Evolutionary conservation across 2,888 invertebrate species (phyloP), one percentile per base, ranked within the genome.

Genomic region (Amblyteles armatorius): DNA sequence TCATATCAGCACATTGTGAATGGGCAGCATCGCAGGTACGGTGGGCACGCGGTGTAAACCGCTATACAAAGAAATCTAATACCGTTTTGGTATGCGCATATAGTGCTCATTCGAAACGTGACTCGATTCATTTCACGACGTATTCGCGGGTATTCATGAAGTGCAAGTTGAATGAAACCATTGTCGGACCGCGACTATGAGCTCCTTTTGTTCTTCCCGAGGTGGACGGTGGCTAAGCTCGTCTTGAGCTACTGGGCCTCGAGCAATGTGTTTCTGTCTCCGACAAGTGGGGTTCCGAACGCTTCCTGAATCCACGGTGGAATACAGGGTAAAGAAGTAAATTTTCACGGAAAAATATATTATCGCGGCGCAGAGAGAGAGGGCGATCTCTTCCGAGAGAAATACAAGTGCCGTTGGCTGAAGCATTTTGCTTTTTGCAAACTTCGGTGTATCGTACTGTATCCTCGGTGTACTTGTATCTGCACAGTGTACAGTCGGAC

Each of bases 1-100:
- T 79, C 76, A 52, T 72, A 82, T 79, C 79, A 82, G 85, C 72
- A 60, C 36, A 82, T 72, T 79, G 52, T 82, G 71, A 82, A 72
- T 79, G 72, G 72, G 52, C 74, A 80, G 79, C 79, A 60, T 74
- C 74, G 6, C 63, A 74, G 50, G 69, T 6, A 52, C 52, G 68
- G 63, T 50, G 77, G 68, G 73, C 57, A 81, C 57, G 76, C 44
- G 79, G 48, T 72, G 63, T 6, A 71, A 29, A 44, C 44, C 44
- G 44, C 36, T 65, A 76, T 63, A 36, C 69, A 57, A 82, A 65
- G 82, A 82, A 79, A 76, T 68, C 26, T 13, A 50, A 79, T 77
- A 74, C 22, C 36, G 29, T 44, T 50, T 50, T 48, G 33, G 19
- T 48, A 65, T 65, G 48, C 36, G 16, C 22, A 19, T 52, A n/a